Evolutionary conservation across 2,797 vertebrate species (phyloP).

Genomic region (Micromesistius poutassou): DNA sequence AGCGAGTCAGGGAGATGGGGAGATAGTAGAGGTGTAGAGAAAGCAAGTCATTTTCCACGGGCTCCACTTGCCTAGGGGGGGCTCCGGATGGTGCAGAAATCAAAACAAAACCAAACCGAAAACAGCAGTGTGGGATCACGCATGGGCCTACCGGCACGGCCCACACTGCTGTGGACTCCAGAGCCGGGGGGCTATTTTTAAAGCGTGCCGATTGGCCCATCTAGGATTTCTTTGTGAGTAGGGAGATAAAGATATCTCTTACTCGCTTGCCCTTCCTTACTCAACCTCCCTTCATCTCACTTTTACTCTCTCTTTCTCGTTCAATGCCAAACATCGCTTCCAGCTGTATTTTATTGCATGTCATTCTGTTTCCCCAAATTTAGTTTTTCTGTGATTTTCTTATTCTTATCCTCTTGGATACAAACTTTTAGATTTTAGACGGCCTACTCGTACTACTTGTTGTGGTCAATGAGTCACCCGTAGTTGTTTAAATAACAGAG

Average conservation of each 20-base stretch:
- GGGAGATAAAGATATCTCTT: slow-evolving; percentile 13
- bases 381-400: no score
- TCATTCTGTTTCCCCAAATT: no score
- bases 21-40: slow-evolving; percentile 13
- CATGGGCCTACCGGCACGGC: slow-evolving; percentile 18
- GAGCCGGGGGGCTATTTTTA: slow-evolving; percentile 50
- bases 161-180: slow-evolving; percentile 29
- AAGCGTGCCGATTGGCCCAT: slow-evolving; percentile 52
- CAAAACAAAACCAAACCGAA: background rate
- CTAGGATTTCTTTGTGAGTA: slow-evolving; percentile 33
- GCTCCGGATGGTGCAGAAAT: no score
- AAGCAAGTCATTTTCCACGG: background rate
- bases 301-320: background rate
- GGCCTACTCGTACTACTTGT: no score
- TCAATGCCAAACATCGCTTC: no score
- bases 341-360: no score
- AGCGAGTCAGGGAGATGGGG: slow-evolving; percentile 8
- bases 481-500: no score
- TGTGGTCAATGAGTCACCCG: no score
- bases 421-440: no score
- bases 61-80: no score
- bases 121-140: slow-evolving; percentile 8
- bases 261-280: background rate
- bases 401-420: no score
- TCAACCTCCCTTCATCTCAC: background rate